These are phyloP conservation scores for Epinephelus fuscoguttatus DNA, from an alignment of 2,113 vertebrate genomes.

Conservation along the genomic window DNA sequence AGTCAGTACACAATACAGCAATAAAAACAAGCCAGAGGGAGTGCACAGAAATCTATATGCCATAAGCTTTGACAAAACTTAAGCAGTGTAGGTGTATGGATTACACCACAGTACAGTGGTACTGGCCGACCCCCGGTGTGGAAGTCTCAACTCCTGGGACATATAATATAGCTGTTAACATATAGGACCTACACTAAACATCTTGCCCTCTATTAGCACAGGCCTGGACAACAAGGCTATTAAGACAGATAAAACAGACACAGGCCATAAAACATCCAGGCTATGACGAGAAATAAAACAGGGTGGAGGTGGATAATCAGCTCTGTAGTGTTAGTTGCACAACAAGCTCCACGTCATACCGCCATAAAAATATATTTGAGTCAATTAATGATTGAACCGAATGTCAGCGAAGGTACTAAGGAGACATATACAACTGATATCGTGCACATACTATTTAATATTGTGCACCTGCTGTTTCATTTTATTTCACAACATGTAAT, in stretches of 20 bases:
- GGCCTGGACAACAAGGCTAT: neutral
- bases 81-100: neutral
- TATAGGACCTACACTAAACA: neutral
- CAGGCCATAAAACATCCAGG: too few relatives aligned
- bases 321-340: neutral
- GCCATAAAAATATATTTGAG: neutral
- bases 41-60: neutral
- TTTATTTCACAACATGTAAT: neutral
- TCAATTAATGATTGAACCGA: neutral
- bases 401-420: neutral
- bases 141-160: neutral
- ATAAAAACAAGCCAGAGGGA: neutral
- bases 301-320: neutral
- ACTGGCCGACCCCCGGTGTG: neutral
- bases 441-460: neutral
- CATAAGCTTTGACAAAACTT: neutral
- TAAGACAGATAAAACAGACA: neutral
- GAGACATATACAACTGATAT: neutral
- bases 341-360: neutral
- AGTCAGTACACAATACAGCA: neutral
- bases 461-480: neutral
- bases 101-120: neutral
- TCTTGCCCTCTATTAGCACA: neutral
- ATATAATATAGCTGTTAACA: neutral
- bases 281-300: neutral